These are phyloP conservation scores for Pangasius krempfi DNA, from an alignment of 2,797 vertebrate genomes.

Conservation along the genomic window DNA sequence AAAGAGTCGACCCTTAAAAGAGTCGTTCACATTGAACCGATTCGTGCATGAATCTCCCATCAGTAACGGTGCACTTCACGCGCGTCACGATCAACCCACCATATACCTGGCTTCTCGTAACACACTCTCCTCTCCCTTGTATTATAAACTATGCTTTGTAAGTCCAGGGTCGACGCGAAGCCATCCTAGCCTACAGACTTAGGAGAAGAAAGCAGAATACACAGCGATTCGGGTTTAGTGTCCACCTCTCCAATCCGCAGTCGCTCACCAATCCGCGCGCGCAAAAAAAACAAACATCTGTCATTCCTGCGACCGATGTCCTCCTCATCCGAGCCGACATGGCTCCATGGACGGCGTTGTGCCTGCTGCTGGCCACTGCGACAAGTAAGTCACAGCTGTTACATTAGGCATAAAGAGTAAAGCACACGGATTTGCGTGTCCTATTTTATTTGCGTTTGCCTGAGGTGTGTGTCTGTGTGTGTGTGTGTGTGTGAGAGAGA, in stretches of 20 bases:
- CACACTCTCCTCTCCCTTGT: constrained; percentile 21
- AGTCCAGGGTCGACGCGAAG: background rate
- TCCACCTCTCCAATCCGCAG: constrained; percentile 30
- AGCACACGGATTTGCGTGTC: background rate
- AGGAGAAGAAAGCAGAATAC: constrained; percentile 49
- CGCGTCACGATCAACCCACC: constrained; percentile 25
- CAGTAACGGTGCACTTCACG: background rate
- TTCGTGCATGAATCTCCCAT: background rate
- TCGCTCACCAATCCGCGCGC: constrained; percentile 33
- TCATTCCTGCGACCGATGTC: constrained; percentile 52
- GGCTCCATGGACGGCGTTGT: constrained; percentile 67
- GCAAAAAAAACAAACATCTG: background rate
- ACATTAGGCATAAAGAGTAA: background rate
- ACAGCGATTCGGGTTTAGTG: background rate
- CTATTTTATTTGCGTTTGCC: background rate
- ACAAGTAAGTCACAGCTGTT: constrained; percentile 73
- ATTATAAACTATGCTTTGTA: background rate
- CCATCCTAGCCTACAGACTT: constrained; percentile 50
- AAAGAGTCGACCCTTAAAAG: constrained; percentile 2
- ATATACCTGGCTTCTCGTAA: constrained; percentile 67
- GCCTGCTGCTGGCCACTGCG: constrained; percentile 74
- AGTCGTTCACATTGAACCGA: constrained; percentile 18
- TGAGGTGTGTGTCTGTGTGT: no score
- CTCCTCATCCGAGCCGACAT: constrained; percentile 54
- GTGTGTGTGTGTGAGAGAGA: no score